Evolutionary conservation across 2,113 vertebrate genomes (phyloP).

Genomic region (Glaucomys volans): DNA sequence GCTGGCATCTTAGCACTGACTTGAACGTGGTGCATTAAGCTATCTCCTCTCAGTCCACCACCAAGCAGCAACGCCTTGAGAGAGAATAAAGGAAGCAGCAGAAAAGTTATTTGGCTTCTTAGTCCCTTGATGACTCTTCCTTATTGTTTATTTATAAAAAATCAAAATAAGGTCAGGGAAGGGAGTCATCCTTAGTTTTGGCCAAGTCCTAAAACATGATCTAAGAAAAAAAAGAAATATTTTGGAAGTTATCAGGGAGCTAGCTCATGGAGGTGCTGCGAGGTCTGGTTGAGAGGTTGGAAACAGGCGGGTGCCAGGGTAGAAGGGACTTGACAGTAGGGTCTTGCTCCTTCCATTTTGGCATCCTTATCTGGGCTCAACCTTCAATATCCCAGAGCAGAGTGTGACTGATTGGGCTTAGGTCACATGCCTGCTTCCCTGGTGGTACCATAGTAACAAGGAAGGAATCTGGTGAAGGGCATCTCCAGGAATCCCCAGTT

Average conservation of each 20-base stretch:
- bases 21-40: not conserved
- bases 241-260: not conserved
- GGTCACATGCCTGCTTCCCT: not conserved
- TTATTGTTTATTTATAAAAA: conserved; percentile 20
- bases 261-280: not conserved
- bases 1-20: not conserved
- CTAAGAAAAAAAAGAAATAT: not conserved
- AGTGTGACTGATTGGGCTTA: not conserved
- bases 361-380: not conserved
- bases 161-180: conserved; percentile 37
- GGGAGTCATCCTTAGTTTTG: not conserved
- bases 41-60: not conserved
- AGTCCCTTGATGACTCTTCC: not conserved
- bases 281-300: not conserved
- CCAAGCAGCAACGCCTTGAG: not conserved
- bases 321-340: not conserved
- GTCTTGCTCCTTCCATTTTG: not conserved
- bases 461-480: not conserved
- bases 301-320: not conserved
- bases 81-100: not conserved
- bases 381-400: not conserved
- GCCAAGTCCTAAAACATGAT: conserved; percentile 28
- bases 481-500: not conserved
- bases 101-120: not conserved
- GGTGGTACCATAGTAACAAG: not conserved